phyloP scores from a whole-genome alignment of 2,797 vertebrate genomes.

The Xenops minutus region DNA sequence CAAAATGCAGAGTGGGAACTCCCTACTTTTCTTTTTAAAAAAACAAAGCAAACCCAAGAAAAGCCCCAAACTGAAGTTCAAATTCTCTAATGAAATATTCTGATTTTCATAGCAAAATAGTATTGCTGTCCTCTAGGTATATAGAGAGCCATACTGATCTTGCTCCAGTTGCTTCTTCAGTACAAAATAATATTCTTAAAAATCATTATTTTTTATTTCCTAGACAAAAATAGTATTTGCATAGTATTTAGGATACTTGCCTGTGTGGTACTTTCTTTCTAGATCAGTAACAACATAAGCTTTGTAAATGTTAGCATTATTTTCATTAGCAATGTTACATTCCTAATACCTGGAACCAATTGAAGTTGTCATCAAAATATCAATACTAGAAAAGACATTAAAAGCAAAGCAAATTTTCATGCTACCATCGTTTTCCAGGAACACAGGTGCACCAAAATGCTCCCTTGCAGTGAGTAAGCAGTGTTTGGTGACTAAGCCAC shows the following conservation, averaged over 20 bases:
- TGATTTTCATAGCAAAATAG: neutral
- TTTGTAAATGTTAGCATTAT: neutral
- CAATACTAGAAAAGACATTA: neutral
- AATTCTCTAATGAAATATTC: neutral
- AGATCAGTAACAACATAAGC: neutral
- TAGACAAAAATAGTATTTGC: neutral
- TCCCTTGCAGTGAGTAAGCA: conserved; percentile 21
- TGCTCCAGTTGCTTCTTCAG: neutral
- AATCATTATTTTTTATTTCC: neutral
- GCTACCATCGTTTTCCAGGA: neutral
- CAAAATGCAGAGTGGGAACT: neutral
- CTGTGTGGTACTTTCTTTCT: neutral
- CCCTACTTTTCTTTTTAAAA: neutral
- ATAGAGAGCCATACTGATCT: neutral
- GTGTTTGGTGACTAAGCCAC: neutral
- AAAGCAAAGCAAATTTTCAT: neutral
- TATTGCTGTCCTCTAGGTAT: neutral
- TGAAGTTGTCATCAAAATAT: neutral
- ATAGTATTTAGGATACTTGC: neutral
- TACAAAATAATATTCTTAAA: neutral
- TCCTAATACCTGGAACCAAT: neutral
- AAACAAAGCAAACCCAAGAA: neutral
- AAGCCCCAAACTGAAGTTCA: neutral
- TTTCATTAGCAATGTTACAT: neutral
- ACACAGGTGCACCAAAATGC: neutral